Base-by-base conservation (phyloP, 2,797 vertebrate genomes). In the Silurus lanzhouensis region DNA sequence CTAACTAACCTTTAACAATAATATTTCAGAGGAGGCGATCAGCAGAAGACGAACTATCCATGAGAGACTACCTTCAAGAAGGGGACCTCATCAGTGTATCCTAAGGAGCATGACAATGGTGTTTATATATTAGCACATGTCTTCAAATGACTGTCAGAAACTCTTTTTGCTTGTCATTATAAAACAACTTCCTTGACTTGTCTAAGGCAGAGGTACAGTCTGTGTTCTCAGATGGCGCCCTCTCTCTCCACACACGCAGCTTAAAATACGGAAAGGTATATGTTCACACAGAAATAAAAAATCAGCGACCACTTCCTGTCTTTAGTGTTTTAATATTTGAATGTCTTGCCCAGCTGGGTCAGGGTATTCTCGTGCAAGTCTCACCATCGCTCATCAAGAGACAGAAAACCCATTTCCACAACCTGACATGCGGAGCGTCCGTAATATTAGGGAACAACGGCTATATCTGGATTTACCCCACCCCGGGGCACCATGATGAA, bases 61-160 rank as follows among this genome's bases (percentile, higher is more conserved):
- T 99, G 98, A 96, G 98, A 88, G 95, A 97, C 58, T 99, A 98
- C 89, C 93, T 99, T 88, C 97, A 97, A 85, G 98, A 99, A 87
- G 98, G 98, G 5, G 98, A 99, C 91, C 96, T 99, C 66, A 99
- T 99, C 91, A 99, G 97, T 86, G 98, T 99, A 98, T 96, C 90
- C 94, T 93, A 10, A n/a, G 12, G 14, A 14, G 12, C 19, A n/a
- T 20, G 48, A 31, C 74, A 19, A 19, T 5, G 2, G 7, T 75
- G 0, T 1, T 52, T 22, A 46, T 46, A 22, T 25, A 6, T 66
- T 20, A 20, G 20, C 17, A 6, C 2, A n/a, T 63, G 61, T 66
- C 7, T 66, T 14, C 13, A 66, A 27, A 66, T 5, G 63, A 1
- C n/a, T 5, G 27, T 66, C 25, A 6, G 1, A 19, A 6, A 1